Conservation (phyloP, 2,888 invertebrate species). For the Cancer borealis region DNA sequence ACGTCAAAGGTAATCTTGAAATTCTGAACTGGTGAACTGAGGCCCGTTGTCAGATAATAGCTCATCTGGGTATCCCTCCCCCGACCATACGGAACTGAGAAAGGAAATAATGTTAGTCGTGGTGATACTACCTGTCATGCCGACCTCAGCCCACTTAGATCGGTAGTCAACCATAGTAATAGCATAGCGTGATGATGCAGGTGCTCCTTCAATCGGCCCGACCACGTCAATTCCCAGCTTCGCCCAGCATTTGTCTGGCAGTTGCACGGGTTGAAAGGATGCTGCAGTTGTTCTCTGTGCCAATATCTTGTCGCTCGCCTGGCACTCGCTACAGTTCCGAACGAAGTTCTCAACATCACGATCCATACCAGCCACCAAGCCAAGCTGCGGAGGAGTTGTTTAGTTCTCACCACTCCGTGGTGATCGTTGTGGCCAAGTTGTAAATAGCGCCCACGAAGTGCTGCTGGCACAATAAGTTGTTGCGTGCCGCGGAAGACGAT, state of each 20-base stretch:
- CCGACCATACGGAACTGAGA: not conserved
- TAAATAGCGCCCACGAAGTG: no score
- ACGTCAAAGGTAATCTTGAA: not conserved
- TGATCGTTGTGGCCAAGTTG: no score
- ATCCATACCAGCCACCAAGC: no score
- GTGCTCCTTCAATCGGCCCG: conserved; percentile 28
- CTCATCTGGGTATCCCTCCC: conserved; percentile 33
- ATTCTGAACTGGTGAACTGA: conserved; percentile 10
- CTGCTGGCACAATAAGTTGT: not conserved
- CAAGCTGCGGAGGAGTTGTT: no score
- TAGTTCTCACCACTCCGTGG: no score
- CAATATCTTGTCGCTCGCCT: not conserved
- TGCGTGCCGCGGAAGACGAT: not conserved
- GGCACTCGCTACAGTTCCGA: not conserved
- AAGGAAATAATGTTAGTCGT: not conserved
- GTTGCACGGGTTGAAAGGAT: not conserved
- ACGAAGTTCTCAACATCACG: not conserved
- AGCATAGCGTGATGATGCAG: no score
- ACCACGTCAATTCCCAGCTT: conserved; percentile 36
- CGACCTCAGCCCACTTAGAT: conserved; percentile 1
- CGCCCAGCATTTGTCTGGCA: not conserved
- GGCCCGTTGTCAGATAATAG: conserved; percentile 13
- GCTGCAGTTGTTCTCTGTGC: not conserved
- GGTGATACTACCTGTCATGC: not conserved
- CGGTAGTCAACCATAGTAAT: conserved; percentile 26